Evolutionary conservation across 2,888 invertebrate genomes (phyloP).

Genomic region (Nomada fucata): DNA sequence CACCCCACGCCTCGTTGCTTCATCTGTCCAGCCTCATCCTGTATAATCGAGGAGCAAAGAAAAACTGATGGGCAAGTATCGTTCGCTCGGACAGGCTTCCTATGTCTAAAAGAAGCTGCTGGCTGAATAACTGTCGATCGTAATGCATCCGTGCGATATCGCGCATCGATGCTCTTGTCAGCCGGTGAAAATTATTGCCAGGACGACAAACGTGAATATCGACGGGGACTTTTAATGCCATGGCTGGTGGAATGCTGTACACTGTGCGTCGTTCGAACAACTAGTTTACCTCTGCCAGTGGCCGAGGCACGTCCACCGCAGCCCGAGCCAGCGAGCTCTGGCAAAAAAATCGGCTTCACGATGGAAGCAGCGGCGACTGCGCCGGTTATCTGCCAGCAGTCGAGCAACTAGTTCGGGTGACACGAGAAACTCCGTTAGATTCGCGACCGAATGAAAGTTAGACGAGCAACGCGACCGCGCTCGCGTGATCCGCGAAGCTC

Average conservation of each 20-base stretch:
- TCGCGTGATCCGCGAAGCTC: background rate
- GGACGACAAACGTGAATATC: constrained; percentile 64
- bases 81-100: constrained; percentile 46
- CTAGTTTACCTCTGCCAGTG: constrained; percentile 62
- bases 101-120: constrained; percentile 39
- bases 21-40: too few relatives aligned
- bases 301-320: constrained; percentile 10
- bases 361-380: constrained; percentile 28
- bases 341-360: constrained; percentile 24
- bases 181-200: constrained; percentile 58
- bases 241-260: constrained; percentile 55
- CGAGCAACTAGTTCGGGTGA: constrained; percentile 40
- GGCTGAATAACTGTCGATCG: constrained; percentile 33
- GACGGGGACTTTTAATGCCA: constrained; percentile 55
- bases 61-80: constrained; percentile 2
- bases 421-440: constrained; percentile 62
- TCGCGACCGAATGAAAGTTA: constrained; percentile 53
- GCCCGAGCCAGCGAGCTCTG: constrained; percentile 5
- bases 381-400: constrained; percentile 16
- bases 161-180: constrained; percentile 62
- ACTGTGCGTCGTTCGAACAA: constrained; percentile 53
- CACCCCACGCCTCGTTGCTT: too few relatives aligned
- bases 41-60: background rate
- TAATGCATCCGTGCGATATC: constrained; percentile 51
- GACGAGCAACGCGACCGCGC: constrained; percentile 10